Evolutionary conservation across 2,113 vertebrate genomes (phyloP).

Genomic region (Oenanthe melanoleuca): DNA sequence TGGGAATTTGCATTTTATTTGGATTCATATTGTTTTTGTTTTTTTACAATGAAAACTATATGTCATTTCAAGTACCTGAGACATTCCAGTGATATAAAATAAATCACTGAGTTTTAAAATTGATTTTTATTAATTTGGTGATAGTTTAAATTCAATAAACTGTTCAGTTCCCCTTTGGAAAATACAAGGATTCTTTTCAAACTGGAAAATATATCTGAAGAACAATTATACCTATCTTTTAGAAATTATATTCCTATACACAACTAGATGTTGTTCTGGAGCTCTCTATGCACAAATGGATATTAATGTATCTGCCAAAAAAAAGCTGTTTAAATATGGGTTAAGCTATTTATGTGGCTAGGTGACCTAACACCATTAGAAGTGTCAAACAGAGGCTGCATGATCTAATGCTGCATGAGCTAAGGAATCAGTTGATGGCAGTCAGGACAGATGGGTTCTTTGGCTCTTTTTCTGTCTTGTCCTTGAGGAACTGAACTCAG

Average conservation of each 20-base stretch:
- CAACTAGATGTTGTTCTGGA: neutral
- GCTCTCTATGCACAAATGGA: neutral
- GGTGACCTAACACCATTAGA: neutral
- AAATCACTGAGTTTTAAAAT: neutral
- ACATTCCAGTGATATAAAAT: neutral
- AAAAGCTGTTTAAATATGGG: neutral
- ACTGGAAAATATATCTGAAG: neutral
- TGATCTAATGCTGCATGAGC: neutral
- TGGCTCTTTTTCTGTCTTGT: neutral
- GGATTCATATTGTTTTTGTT: neutral
- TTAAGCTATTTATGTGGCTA: neutral
- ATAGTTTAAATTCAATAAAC: neutral
- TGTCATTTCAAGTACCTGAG: neutral
- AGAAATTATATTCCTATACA: neutral
- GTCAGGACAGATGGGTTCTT: neutral
- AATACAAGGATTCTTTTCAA: neutral
- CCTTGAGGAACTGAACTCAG: neutral
- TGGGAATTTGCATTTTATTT: neutral
- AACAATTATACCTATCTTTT: fast-evolving
- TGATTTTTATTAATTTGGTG: neutral
- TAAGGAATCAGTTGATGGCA: neutral
- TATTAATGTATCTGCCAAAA: neutral
- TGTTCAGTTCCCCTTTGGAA: neutral
- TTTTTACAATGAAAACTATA: neutral
- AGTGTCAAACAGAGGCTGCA: neutral